phyloP scores from a whole-genome alignment of 2,113 vertebrate species.

The Chionodraco myersi region DNA sequence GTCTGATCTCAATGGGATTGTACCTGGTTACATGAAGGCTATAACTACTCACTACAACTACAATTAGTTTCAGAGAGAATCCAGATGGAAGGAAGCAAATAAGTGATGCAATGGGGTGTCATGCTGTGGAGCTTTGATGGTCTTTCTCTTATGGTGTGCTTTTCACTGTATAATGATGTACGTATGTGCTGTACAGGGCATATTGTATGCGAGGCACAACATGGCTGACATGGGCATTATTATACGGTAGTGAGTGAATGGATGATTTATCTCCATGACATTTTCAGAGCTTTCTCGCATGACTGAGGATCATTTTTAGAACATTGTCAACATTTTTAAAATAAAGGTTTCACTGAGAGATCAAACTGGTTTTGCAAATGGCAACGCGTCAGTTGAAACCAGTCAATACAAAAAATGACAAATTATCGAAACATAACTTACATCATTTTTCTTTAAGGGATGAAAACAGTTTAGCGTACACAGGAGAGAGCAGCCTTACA shows the following conservation, averaged over 20 bases:
- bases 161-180: conserved; percentile 13
- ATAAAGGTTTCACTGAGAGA: background rate
- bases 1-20: too few species aligned
- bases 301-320: background rate
- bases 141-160: conserved; percentile 1
- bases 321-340: background rate
- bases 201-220: background rate
- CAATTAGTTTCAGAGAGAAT: conserved; percentile 41
- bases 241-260: background rate
- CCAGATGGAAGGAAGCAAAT: conserved; percentile 50
- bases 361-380: background rate
- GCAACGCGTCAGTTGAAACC: background rate
- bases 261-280: background rate
- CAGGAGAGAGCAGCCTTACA: background rate
- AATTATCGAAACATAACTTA: background rate
- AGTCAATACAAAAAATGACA: background rate
- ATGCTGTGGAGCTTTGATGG: conserved; percentile 44
- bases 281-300: background rate
- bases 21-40: background rate
- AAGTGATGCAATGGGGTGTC: conserved; percentile 70
- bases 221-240: background rate
- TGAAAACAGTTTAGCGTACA: background rate
- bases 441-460: background rate
- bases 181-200: background rate
- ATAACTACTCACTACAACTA: background rate